Evolutionary conservation across 2,113 vertebrate genomes (phyloP), one percentile per base, ranked within the genome.

Genomic region (Notarius quadriscutis): DNA sequence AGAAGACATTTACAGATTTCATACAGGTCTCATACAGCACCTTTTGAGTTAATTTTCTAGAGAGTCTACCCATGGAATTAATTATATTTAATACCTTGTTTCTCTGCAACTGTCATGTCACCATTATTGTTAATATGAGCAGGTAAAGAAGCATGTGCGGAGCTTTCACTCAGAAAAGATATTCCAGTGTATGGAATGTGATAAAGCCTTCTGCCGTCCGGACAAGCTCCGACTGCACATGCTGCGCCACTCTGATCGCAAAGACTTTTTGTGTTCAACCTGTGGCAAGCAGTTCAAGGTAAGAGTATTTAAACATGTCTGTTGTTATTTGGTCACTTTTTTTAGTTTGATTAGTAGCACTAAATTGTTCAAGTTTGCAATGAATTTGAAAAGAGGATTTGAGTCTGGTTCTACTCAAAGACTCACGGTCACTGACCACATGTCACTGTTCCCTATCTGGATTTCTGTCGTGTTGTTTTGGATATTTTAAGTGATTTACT

Each of bases 261-360:
- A 99, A 87, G 98, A 99, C 93, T 99, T 99, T 93, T 94, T 99
- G 6, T 99, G 98, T 90, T 99, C 98, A 4, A 99, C 97, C 0
- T 99, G 98, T 57, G 98, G 98, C 89, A 99, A 99, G 89, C 98
- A 99, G 83, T 99, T 99, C 92, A 99, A 99, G 96, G 98, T 99
- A 79, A 89, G 58, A 2, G 55, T 34, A 15, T 55, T 75, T 8
- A 62, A 62, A 69, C 22, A 18, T 65, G 53, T 7, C 8, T 65
- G 67, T 25, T 41, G 30, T 22, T 20, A 83, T 7, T 9, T 25
- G 12, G 41, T 8, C 1, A 8, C 1, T 34, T 81, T 51, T 51
- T 25, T 14, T n/a, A 6, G 11, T 27, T 7, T 1, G 51, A 17
- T 2, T 55, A 7, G 5, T 51, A 51, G 48, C 9, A 6, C 5